Conservation (phyloP, 2,113 vertebrate species). For the Calyptommatus sinebrachiatus region DNA sequence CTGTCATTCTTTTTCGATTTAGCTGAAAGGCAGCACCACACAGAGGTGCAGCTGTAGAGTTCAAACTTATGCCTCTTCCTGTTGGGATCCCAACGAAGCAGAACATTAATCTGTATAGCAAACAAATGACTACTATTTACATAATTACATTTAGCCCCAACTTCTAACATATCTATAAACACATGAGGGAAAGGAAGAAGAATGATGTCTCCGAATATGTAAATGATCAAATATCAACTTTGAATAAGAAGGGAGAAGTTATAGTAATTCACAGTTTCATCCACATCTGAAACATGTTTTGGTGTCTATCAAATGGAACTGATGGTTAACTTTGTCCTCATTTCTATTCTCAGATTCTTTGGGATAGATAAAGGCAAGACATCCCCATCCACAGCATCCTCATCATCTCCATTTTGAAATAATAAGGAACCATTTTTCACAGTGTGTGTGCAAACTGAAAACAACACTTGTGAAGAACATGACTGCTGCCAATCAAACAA, state of each 20-base stretch:
- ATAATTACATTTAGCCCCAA: constrained; percentile 66
- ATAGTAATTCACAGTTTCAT: background rate
- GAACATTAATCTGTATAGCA: constrained; percentile 65
- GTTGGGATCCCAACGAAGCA: constrained; percentile 60
- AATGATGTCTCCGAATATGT: constrained; percentile 39
- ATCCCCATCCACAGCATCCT: too few relatives aligned
- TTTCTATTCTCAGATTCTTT: too few relatives aligned
- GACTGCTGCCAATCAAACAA: too few relatives aligned
- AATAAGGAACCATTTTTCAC: too few relatives aligned
- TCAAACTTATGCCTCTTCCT: constrained; percentile 54
- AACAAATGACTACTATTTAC: constrained; percentile 67
- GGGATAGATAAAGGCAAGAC: too few relatives aligned
- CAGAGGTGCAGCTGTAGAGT: constrained; percentile 60
- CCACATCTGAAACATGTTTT: background rate
- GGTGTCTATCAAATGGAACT: too few relatives aligned
- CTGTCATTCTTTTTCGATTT: constrained; percentile 47
- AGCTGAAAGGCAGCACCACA: constrained; percentile 56
- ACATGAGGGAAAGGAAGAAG: constrained; percentile 34
- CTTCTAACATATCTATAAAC: constrained; percentile 59
- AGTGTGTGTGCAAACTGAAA: too few relatives aligned
- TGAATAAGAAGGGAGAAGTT: constrained; percentile 8
- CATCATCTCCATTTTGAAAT: too few relatives aligned
- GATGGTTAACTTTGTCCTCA: too few relatives aligned
- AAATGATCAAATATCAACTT: constrained; percentile 6
- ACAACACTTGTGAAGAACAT: too few relatives aligned